Evolutionary conservation across 2,113 vertebrate species (phyloP).

Genomic region (Vidua chalybeata): DNA sequence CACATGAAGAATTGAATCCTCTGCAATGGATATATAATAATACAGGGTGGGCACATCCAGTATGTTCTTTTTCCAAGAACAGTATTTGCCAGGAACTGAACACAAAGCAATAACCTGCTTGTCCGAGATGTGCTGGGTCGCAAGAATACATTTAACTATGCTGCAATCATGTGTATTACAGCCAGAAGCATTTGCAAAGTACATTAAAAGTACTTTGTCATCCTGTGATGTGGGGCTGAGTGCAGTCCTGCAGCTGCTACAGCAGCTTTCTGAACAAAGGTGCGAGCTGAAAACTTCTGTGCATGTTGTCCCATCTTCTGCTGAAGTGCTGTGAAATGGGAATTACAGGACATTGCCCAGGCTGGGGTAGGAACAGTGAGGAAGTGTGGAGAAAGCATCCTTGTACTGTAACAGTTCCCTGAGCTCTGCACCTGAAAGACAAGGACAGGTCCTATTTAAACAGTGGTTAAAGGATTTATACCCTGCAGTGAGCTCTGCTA

Average conservation of each 20-base stretch:
- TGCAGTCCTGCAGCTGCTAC: background rate
- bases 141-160: background rate
- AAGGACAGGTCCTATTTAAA: background rate
- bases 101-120: background rate
- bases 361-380: background rate
- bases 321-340: background rate
- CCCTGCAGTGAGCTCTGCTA: background rate
- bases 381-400: rapidly evolving
- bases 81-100: background rate
- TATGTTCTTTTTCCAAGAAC: background rate
- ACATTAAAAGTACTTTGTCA: background rate
- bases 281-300: background rate
- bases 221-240: background rate
- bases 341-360: background rate
- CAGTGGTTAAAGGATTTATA: background rate
- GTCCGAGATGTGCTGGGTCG: background rate
- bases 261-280: background rate
- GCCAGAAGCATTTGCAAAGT: background rate
- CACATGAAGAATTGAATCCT: background rate
- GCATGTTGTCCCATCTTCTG: background rate
- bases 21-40: background rate
- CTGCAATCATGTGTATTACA: background rate
- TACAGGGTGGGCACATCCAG: background rate
- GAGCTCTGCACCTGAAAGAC: background rate
- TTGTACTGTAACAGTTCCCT: background rate